phyloP scores from a whole-genome alignment of 2,797 vertebrate species.

The Peromyscus attwateri region DNA sequence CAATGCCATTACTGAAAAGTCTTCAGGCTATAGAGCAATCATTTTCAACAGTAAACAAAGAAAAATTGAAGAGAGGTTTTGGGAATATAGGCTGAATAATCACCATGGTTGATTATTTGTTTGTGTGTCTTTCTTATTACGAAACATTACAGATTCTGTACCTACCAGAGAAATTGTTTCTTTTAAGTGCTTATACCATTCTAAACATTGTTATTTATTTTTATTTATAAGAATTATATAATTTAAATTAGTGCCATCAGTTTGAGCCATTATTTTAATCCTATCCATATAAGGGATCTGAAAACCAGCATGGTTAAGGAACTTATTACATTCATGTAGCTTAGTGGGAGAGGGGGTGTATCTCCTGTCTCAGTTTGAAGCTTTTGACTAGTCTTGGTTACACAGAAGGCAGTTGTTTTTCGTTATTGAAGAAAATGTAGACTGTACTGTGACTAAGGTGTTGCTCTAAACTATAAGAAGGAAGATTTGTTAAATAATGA shows the following conservation, averaged over 20 bases:
- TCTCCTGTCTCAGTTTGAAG: not conserved
- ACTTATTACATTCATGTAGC: not conserved
- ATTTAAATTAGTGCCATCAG: not conserved
- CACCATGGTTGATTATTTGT: not conserved
- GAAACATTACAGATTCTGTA: not conserved
- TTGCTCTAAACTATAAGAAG: not conserved
- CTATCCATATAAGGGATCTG: not conserved
- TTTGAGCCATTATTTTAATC: not conserved
- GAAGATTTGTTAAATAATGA: not conserved
- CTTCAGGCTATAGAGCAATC: not conserved
- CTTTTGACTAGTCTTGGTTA: not conserved
- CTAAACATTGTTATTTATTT: not conserved
- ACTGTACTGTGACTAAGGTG: not conserved
- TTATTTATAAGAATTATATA: not conserved
- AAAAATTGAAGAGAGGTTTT: not conserved
- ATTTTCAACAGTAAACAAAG: not conserved
- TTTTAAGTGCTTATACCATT: not conserved
- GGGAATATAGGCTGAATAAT: not conserved
- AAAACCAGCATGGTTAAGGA: not conserved
- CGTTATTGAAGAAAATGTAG: not conserved
- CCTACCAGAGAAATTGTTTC: not conserved
- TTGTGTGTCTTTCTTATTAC: not conserved
- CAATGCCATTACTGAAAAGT: not conserved
- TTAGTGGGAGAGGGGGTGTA: not conserved
- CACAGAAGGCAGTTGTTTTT: not conserved